Percentiles rank a stretch among this genome's conserved stretches.
Conservation (phyloP, 2,888 invertebrate genomes). For the Pelosia muscerda region DNA sequence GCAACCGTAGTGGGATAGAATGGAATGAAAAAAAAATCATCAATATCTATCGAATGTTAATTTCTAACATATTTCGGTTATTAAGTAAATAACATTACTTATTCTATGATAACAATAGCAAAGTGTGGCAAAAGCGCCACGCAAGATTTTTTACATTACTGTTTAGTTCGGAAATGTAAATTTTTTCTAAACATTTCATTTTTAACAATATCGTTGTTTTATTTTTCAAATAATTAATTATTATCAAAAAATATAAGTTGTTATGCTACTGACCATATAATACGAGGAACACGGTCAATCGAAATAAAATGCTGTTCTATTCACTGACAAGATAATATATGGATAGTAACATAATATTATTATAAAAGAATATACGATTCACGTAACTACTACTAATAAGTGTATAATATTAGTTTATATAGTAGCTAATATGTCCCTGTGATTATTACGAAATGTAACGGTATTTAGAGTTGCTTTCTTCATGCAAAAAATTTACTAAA, state of each 20-base stretch:
- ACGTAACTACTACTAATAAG: conserved; percentile 16
- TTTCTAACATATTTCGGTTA: conserved; percentile 9
- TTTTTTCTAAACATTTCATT: conserved; percentile 13
- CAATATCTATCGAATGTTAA: conserved; percentile 5
- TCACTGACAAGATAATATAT: conserved; percentile 15
- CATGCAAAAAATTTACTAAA: conserved; percentile 18
- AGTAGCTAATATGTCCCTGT: conserved; percentile 22
- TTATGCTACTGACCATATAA: background rate
- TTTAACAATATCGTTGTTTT: conserved; percentile 27
- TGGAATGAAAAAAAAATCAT: background rate
- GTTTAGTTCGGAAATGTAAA: conserved; percentile 5
- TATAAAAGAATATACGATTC: conserved; percentile 24
- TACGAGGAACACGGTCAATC: background rate
- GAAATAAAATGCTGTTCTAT: conserved; percentile 2
- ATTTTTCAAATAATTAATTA: conserved; percentile 25
- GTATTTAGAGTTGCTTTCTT: conserved; percentile 15
- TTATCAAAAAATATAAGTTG: background rate
- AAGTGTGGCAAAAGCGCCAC: conserved; percentile 9
- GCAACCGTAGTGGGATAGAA: background rate
- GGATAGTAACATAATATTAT: conserved; percentile 16
- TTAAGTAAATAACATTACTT: conserved; percentile 7
- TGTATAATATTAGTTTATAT: conserved; percentile 18
- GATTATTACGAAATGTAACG: conserved; percentile 14
- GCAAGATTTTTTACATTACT: conserved; percentile 9
- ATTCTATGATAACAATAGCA: conserved; percentile 10